A percentile compares a stretch with the other conserved stretches of the same genome.
Evolutionary conservation across 1,140 invertebrate genomes (phyloP).

Genomic region (Pogonomyrmex californicus): DNA sequence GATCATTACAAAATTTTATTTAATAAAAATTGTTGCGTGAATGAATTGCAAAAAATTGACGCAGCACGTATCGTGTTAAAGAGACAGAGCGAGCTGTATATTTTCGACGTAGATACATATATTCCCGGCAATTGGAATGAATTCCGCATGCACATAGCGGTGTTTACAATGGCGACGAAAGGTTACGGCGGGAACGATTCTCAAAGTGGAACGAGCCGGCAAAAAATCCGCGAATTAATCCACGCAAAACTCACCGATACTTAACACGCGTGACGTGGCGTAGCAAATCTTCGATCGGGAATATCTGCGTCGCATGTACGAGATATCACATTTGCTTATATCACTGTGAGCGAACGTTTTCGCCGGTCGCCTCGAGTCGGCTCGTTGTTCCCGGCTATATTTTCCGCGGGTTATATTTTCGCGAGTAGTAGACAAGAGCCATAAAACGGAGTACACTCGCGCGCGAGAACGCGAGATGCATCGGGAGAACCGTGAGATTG

Average conservation of each 20-base stretch:
- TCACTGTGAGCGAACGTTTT: background rate
- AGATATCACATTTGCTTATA: background rate
- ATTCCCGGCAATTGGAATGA: background rate
- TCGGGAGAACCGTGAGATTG: background rate
- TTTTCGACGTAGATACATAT: too few relatives aligned
- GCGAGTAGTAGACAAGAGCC: background rate
- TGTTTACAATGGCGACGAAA: conserved; percentile 67
- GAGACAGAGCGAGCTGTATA: too few relatives aligned
- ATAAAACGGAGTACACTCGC: background rate
- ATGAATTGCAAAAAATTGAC: too few relatives aligned
- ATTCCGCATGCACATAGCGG: conserved; percentile 29
- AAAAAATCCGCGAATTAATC: background rate
- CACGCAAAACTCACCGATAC: background rate
- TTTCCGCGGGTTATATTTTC: background rate
- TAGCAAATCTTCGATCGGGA: background rate
- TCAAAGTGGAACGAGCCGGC: too few relatives aligned
- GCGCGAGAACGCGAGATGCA: background rate
- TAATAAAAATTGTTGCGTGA: too few relatives aligned
- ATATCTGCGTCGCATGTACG: too few relatives aligned
- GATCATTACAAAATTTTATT: too few relatives aligned
- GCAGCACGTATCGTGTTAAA: too few relatives aligned
- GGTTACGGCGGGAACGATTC: conserved; percentile 72
- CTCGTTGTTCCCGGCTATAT: background rate
- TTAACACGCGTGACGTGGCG: background rate
- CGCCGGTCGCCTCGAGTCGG: background rate